Base-by-base conservation (phyloP, 2,797 vertebrate genomes). In the Lagocephalus sceleratus region DNA sequence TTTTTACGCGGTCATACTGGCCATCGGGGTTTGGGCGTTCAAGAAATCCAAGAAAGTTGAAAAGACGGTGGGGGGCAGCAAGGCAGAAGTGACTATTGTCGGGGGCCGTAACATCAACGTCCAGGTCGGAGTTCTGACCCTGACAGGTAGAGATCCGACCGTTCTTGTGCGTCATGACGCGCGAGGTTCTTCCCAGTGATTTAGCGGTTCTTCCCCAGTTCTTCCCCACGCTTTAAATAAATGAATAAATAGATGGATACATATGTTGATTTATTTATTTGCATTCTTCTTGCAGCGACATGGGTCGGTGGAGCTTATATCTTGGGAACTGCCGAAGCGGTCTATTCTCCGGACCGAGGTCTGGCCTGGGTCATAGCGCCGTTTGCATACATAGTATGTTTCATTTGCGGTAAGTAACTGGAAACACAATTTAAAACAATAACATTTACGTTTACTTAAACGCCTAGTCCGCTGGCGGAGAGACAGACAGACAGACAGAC, bases 251-350 rank as follows among this genome's bases (percentile, higher is more conserved):
- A n/a, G n/a, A n/a, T n/a, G n/a, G n/a, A n/a, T n/a, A n/a, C n/a
- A n/a, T n/a, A n/a, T n/a, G n/a, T n/a, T 29, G 26, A 29, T 29
- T 1, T 29, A n/a, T n/a, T n/a, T n/a, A n/a, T n/a, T n/a, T n/a
- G 11, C 12, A 14, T 14, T 75, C 60, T 51, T 17, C 19, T 66
- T 68, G 47, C 49, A 92, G 91, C 92, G 9, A 90, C 88, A 1
- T 91, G 91, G 89, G 89, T 92, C 49, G 90, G 92, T 67, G 91
- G 89, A 76, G 89, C 83, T 3, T 92, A 88, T 46, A 87, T 92
- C 17, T 66, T 90, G 20, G 88, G 89, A 57, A 91, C 84, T 5
- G 88, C 91, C 58, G 91, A 93, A 73, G 83, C 84, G 0, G 78
- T 91, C 72, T 92, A 92, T 53, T 65, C 83, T 61, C 91, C 90